Percentiles rank a stretch among this genome's conserved stretches.
Evolutionary conservation across 2,113 vertebrate species (phyloP).

Genomic region (Phyllostomus discolor): DNA sequence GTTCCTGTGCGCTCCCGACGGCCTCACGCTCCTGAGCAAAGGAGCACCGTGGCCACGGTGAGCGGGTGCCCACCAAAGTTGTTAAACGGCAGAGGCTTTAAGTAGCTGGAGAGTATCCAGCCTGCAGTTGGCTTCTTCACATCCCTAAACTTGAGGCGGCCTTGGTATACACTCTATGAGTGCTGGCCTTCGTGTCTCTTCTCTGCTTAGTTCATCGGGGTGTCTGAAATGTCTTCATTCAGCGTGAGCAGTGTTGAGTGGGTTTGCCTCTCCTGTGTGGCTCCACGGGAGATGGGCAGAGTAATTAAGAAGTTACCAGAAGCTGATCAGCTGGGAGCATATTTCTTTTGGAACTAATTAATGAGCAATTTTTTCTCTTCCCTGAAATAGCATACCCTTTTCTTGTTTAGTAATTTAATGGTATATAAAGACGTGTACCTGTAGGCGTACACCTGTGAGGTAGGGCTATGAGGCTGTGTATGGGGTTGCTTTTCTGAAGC

Average conservation of each 20-base stretch:
- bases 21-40: not conserved
- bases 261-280: not conserved
- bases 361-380: not conserved
- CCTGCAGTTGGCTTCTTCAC: not conserved
- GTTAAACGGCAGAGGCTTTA: constrained; percentile 33
- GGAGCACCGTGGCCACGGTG: not conserved
- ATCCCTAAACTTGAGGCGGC: not conserved
- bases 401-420: constrained; percentile 45
- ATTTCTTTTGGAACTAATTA: constrained; percentile 35
- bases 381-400: constrained; percentile 27
- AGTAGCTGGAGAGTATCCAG: constrained; percentile 19
- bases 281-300: not conserved
- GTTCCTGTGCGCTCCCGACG: not conserved
- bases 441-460: not conserved
- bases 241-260: not conserved
- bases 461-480: not conserved
- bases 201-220: constrained; percentile 48
- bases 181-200: not conserved
- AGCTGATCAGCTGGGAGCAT: constrained; percentile 1
- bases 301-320: constrained; percentile 12
- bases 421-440: not conserved
- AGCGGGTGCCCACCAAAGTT: not conserved
- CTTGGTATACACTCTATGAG: constrained; percentile 39
- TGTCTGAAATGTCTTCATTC: constrained; percentile 28
- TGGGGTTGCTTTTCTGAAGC: not conserved